Evolutionary conservation across 2,113 vertebrate species (phyloP), one percentile per base, ranked within the genome.

Genomic region (Pseudorectes ferrugineus): DNA sequence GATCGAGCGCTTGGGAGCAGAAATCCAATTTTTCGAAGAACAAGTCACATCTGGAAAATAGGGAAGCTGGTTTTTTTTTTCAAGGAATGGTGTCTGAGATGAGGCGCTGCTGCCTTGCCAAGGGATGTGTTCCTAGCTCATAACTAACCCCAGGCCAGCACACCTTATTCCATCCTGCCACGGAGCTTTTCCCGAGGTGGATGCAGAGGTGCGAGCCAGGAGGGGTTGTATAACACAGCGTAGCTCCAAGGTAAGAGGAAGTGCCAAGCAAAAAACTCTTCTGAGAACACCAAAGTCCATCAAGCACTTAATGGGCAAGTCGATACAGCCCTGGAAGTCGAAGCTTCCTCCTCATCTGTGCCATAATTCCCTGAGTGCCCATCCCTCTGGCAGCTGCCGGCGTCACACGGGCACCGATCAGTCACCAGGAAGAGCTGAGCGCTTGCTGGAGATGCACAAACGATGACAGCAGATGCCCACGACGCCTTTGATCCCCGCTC

Each of bases 281-380:
- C 67, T 24, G 67, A 58, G 43, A 67, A 29, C 73, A 49, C 73
- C 76, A 2, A 75, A 84, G 70, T 86, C 93, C 87, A 82, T 87
- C 84, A 82, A 52, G 77, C 38, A 6, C 65, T 89, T 49, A 45
- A 63, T 8, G 15, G 71, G 85, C 90, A 93, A 94, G 92, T 54
- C 15, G 0, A 13, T 22, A 24, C 93, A 93, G 1, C 48, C 1
- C 73, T 8, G 48, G 18, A 18, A 84, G 75, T 29, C 38, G 52
- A n/a, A 75, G 45, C 76, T 81, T 28, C 68, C 61, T 49, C 24
- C 52, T 49, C 16, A 61, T 61, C 51, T 6, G 8, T 67, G 73
- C 76, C 5, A 0, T 23, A 31, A 81, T 42, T 91, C 84, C 91
- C 61, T 1, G 26, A 54, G 17, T 19, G 25, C 76, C 92, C 91